These are phyloP conservation scores for Vespertilio murinus DNA, from an alignment of 2,797 vertebrate genomes.

Conservation along the genomic window DNA sequence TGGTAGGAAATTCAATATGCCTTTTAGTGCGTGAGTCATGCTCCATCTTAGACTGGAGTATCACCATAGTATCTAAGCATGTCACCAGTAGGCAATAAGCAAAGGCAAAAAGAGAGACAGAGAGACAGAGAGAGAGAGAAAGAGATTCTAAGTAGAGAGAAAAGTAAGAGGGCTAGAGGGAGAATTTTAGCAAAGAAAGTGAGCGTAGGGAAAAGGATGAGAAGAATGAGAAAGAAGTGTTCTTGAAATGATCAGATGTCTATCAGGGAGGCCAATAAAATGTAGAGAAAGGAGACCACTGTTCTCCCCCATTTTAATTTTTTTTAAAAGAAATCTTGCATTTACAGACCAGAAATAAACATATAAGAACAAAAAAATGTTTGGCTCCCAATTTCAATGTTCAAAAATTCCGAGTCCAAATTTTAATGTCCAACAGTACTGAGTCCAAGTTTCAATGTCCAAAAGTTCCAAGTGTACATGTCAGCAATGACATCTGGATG, in stretches of 20 bases:
- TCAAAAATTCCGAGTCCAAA: too few species aligned
- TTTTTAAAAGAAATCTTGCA: too few species aligned
- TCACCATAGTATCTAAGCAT: neutral
- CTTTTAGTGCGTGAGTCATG: neutral
- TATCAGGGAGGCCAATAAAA: neutral
- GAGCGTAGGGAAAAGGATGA: neutral
- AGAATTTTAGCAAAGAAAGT: neutral
- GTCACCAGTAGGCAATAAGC: neutral
- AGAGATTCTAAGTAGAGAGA: neutral
- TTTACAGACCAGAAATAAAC: too few species aligned
- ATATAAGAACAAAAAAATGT: too few species aligned
- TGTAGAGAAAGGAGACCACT: neutral
- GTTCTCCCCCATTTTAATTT: too few species aligned
- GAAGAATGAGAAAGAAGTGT: neutral
- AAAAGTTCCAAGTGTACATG: too few species aligned
- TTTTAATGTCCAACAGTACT: too few species aligned
- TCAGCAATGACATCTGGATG: too few species aligned
- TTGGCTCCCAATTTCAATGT: too few species aligned
- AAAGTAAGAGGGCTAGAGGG: neutral
- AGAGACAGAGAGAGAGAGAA: too few species aligned
- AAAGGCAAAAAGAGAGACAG: neutral
- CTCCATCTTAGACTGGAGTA: neutral
- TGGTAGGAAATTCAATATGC: neutral
- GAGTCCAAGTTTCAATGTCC: too few species aligned
- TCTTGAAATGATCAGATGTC: too few species aligned